Evolutionary conservation across 2,113 vertebrate species (phyloP), one percentile per base, ranked within the genome.

Genomic region (Lagenorhynchus albirostris): DNA sequence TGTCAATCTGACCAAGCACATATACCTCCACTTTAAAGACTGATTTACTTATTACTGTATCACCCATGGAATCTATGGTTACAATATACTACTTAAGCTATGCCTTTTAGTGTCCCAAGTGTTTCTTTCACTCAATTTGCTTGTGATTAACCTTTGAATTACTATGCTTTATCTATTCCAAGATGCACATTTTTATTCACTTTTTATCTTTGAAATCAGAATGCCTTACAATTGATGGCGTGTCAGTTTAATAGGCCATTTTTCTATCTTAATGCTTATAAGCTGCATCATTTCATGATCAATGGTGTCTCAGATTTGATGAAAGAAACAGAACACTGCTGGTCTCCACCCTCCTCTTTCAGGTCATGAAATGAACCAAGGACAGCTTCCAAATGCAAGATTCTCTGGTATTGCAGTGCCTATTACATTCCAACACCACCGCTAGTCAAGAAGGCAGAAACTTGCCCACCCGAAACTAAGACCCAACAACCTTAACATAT

Each of bases 41-140:
- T 58, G 47, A 84, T 36, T 77, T 95, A 53, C 50, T 86, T 94
- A 84, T 86, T 92, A 77, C 25, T 9, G 2, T 41, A 91, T 71
- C 38, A 71, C 63, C 44, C 26, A 17, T 76, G 41, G 58, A 94
- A 36, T 84, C 23, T 17, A 10, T 44, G 58, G 76, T 88, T 65
- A 93, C 29, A 62, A 60, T 74, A 33, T 10, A 68, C 58, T 95
- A 77, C 76, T 85, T 81, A 65, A 94, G 60, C 47, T n/a, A 68
- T 63, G 41, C 4, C 17, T 82, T 82, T 74, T 50, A 47, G 33
- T 58, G 31, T 58, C 55, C 47, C 83, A 90, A 55, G n/a, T 77
- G 91, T 47, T 93, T 87, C 91, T 68, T 83, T 94, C 53, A 80
- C 60, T 94, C 85, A 87, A 53, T 44, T 83, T 96, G 50, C 63